Evolutionary conservation across 1,140 invertebrate genomes (phyloP).

Genomic region (Cydia strobilella): DNA sequence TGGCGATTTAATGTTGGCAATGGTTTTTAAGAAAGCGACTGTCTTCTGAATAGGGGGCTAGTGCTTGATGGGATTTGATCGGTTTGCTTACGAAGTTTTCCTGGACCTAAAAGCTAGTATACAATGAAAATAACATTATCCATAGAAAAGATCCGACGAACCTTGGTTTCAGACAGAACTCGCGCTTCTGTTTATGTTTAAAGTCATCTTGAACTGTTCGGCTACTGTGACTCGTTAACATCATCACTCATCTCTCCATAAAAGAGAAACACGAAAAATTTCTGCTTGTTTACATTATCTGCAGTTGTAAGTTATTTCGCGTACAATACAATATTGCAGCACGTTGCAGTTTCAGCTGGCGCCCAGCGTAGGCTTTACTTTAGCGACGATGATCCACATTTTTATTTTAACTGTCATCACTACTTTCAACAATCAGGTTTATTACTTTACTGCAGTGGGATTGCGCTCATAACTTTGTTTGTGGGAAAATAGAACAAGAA

Average conservation of each 20-base stretch:
- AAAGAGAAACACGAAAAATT: not conserved
- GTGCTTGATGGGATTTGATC: no score
- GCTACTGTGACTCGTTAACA: no score
- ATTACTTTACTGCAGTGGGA: conserved; percentile 21
- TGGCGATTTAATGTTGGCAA: no score
- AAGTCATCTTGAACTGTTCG: no score
- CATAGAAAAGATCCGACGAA: no score
- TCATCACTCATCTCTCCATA: not conserved
- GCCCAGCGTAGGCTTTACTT: conserved; percentile 3
- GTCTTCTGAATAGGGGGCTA: no score
- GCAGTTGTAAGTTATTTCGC: conserved; percentile 12
- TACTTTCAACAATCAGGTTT: conserved; percentile 1
- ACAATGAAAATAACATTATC: no score
- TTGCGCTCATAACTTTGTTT: conserved; percentile 13
- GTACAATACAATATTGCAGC: conserved; percentile 34
- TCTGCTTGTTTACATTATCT: not conserved
- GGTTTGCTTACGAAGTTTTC: no score
- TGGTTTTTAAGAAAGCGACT: no score
- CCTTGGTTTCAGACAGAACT: no score
- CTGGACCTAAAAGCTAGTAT: no score
- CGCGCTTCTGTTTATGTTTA: no score
- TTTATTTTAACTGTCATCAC: conserved; percentile 25
- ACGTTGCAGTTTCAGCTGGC: not conserved
- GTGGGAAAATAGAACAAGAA: conserved; percentile 12
- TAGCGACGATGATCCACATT: conserved; percentile 27